Base-by-base conservation (phyloP, 2,888 invertebrate species). In the Lycocerus yunnanus region DNA sequence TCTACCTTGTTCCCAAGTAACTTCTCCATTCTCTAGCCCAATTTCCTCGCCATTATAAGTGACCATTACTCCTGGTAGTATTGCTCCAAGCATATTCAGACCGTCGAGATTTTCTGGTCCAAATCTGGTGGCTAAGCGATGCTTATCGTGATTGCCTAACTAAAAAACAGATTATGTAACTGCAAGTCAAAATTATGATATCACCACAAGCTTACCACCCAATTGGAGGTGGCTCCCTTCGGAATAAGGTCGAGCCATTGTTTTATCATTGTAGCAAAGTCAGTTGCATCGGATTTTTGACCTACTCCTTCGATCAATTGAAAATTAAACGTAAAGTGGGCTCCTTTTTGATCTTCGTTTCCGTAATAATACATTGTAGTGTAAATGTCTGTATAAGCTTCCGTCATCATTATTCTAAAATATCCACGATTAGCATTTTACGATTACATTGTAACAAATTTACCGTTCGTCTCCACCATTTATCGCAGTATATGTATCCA, bases 31-130 rank as follows among this genome's bases (percentile, higher is more conserved):
- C 77, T 88, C 84, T 91, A 94, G 92, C 0, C 92, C 95, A 66
- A 95, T 90, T 87, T 95, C 95, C 82, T 95, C 95, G 3, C 95
- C 95, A 88, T 97, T 95, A 84, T 97, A 97, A 0, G 95, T 94
- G 9, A 97, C 92, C 18, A 93, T 92, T 5, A 95, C 91, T 60
- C 97, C 97, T 1, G 96, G 97, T 69, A 98, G 88, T 15, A 96
- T 89, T 84, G 95, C 88, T 15, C 92, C 88, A 70, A 98, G 84
- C 93, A 97, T 95, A 84, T 95, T 94, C 83, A 96, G 90, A n/a
- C 93, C 93, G 85, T 96, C 95, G 0, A 93, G 91, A 80, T 93
- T 88, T 72, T 91, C 89, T 15, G 74, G 87, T 0, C 93, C 94
- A 77, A 91, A 92, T 79, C 95, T 90, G 0, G 93, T 90, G 0